These are phyloP conservation scores for Drosophila sp. DNA, from an alignment of 1,140 invertebrate genomes.

Conservation along the genomic window DNA sequence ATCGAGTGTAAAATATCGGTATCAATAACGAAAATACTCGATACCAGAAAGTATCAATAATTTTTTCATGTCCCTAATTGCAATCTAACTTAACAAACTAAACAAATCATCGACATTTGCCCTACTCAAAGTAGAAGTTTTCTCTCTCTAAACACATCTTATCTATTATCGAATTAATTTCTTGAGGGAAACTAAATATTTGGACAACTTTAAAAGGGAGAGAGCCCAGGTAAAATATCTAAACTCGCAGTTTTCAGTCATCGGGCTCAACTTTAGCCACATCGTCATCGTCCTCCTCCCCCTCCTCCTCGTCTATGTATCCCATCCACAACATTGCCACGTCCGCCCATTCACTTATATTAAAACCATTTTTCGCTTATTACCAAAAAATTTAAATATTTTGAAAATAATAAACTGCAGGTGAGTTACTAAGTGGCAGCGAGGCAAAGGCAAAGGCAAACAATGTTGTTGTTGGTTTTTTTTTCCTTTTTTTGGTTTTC, in stretches of 20 bases:
- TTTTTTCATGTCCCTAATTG: too few relatives aligned
- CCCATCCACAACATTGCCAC: constrained; percentile 29
- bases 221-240: constrained; percentile 55
- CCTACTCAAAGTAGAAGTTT: too few relatives aligned
- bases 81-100: too few relatives aligned
- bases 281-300: constrained; percentile 7
- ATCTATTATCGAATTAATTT: too few relatives aligned
- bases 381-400: constrained; percentile 83
- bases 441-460: constrained; percentile 68
- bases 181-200: too few relatives aligned
- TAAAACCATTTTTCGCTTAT: constrained; percentile 81
- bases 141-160: too few relatives aligned
- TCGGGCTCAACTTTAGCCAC: constrained; percentile 38
- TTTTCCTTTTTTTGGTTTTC: constrained; percentile 21
- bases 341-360: constrained; percentile 70
- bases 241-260: constrained; percentile 23
- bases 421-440: constrained; percentile 81
- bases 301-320: too few relatives aligned
- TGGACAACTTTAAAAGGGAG: too few relatives aligned
- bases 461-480: constrained; percentile 36
- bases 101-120: too few relatives aligned
- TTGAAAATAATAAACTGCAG: constrained; percentile 83
- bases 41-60: too few relatives aligned
- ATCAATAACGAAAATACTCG: too few relatives aligned
- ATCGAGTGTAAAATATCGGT: too few relatives aligned